Percentiles rank a stretch among this genome's conserved stretches.
Conservation (phyloP, 2,797 vertebrate genomes). For the Chiroxiphia lanceolata region DNA sequence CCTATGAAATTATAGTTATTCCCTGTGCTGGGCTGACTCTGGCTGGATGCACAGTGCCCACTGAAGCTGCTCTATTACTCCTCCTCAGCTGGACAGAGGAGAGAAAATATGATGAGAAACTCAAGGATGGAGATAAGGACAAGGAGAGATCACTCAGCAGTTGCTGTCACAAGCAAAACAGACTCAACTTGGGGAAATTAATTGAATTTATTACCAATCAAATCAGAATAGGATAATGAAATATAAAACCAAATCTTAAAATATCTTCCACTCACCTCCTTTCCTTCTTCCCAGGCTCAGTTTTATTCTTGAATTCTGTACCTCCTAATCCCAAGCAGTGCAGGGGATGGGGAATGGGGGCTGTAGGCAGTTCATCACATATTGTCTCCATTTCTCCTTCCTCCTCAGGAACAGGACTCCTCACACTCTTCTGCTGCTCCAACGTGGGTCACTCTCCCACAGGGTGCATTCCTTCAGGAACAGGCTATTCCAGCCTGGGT, state of each 20-base stretch:
- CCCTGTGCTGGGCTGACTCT: not conserved
- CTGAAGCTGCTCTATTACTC: not conserved
- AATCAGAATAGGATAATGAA: not conserved
- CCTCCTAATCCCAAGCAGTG: not conserved
- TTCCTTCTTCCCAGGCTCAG: not conserved
- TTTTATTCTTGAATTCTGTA: not conserved
- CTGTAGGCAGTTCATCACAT: not conserved
- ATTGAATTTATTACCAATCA: not conserved
- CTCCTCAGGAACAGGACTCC: not conserved
- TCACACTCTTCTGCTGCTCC: not conserved
- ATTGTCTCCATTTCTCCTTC: not conserved
- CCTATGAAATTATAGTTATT: not conserved
- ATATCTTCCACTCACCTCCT: not conserved
- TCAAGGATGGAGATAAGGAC: not conserved
- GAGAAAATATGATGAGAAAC: not conserved
- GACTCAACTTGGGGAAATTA: not conserved
- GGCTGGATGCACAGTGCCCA: not conserved
- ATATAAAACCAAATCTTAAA: not conserved
- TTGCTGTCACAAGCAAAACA: not conserved
- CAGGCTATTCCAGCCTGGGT: not conserved
- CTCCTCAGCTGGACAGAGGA: not conserved
- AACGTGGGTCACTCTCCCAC: not conserved
- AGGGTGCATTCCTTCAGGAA: not conserved
- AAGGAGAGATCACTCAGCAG: not conserved
- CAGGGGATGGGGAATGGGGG: not conserved